Conservation (phyloP, 2,113 vertebrate species). For the Brevimyrus niger region DNA sequence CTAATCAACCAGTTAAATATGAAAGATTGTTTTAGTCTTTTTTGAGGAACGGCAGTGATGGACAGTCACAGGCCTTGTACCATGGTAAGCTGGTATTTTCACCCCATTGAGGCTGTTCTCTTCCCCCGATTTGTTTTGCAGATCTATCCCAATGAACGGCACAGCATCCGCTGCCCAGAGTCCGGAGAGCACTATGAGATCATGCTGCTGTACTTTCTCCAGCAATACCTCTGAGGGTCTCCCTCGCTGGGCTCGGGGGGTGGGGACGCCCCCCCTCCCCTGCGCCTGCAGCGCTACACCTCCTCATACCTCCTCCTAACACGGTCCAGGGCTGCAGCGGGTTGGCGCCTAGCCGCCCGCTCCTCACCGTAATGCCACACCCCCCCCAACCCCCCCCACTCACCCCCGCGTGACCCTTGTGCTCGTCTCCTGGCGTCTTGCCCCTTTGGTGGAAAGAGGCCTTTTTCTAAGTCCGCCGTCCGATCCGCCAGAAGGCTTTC, state of each 20-base stretch:
- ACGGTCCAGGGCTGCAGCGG: background rate
- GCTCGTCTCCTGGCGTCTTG: background rate
- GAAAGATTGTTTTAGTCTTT: background rate
- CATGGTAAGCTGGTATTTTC: background rate
- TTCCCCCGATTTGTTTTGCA: conserved; percentile 38
- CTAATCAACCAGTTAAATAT: background rate
- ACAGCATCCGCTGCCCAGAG: conserved; percentile 97
- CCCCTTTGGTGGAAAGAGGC: background rate
- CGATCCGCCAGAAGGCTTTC: background rate
- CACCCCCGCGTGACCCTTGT: background rate
- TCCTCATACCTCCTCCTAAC: background rate
- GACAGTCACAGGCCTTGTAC: background rate
- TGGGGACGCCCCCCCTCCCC: conserved; percentile 24
- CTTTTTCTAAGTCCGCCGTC: background rate
- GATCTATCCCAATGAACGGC: conserved; percentile 97
- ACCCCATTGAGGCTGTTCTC: background rate
- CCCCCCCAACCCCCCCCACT: background rate
- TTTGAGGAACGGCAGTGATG: background rate
- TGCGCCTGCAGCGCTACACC: background rate
- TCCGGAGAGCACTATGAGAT: conserved; percentile 98
- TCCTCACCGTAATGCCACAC: background rate
- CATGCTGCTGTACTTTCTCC: conserved; percentile 97
- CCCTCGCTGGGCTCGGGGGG: conserved; percentile 27
- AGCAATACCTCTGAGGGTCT: conserved; percentile 90
- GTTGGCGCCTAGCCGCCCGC: background rate